These are phyloP conservation scores for Charina bottae DNA, from an alignment of 2,113 vertebrate species.

Conservation along the genomic window DNA sequence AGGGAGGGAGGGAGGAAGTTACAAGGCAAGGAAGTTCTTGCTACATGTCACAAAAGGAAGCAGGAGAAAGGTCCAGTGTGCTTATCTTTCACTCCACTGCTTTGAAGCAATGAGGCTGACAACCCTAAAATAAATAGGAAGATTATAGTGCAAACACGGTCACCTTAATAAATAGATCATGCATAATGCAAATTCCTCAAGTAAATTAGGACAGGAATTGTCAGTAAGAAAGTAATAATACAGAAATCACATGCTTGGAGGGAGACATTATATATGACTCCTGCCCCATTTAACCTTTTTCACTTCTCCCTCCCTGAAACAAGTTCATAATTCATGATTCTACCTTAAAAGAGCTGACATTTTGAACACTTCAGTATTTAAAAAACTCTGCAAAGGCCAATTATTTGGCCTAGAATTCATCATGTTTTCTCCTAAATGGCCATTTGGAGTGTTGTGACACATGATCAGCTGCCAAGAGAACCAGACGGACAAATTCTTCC, in stretches of 20 bases:
- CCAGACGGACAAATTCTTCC: slow-evolving; percentile 91
- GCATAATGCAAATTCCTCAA: slow-evolving; percentile 28
- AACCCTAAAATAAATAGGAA: slow-evolving; percentile 15
- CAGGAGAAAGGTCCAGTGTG: no score
- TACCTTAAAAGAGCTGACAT: neutral
- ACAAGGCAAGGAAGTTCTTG: neutral
- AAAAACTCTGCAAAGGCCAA: slow-evolving; percentile 31
- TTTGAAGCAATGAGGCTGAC: neutral
- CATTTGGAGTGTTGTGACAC: slow-evolving; percentile 87
- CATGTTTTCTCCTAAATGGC: slow-evolving; percentile 76
- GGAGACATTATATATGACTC: slow-evolving; percentile 1
- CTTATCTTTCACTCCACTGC: neutral
- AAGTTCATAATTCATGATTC: neutral
- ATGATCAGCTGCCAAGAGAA: slow-evolving; percentile 84
- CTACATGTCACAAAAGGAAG: neutral
- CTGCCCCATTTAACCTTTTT: neutral
- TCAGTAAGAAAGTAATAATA: slow-evolving; percentile 22
- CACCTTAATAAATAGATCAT: slow-evolving; percentile 32
- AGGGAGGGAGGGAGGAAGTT: no score
- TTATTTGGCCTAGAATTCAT: slow-evolving; percentile 82
- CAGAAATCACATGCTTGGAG: neutral
- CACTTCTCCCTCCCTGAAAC: slow-evolving; percentile 29
- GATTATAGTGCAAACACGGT: slow-evolving; percentile 25
- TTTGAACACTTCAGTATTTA: slow-evolving; percentile 30
- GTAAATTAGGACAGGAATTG: slow-evolving; percentile 15